These are phyloP conservation scores for Furcula furcula DNA, from an alignment of 2,888 invertebrate species.

Conservation along the genomic window DNA sequence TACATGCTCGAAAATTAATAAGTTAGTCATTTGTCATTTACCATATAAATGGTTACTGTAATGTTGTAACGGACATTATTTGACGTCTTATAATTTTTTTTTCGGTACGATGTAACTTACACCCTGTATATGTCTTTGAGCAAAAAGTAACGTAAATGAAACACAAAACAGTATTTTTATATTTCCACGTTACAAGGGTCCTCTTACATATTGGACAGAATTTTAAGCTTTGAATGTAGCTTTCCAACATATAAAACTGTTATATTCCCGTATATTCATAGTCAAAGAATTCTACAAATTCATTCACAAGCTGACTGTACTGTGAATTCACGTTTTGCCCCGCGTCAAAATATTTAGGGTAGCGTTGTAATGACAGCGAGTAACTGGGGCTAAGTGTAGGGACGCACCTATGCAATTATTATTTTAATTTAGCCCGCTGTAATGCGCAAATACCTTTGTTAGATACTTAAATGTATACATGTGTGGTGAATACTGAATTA, in stretches of 20 bases:
- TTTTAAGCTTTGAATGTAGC: neutral
- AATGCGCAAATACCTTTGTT: constrained; percentile 25
- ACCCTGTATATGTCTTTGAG: too few relatives aligned
- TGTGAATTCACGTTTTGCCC: constrained; percentile 14
- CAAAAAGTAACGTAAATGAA: too few relatives aligned
- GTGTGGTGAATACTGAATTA: neutral
- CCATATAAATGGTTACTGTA: too few relatives aligned
- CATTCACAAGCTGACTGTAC: constrained; percentile 15
- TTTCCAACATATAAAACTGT: neutral
- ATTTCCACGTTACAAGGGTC: too few relatives aligned
- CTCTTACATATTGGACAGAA: too few relatives aligned
- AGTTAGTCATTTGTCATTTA: too few relatives aligned
- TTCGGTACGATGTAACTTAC: too few relatives aligned
- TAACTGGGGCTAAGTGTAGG: constrained; percentile 14
- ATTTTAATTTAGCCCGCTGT: constrained; percentile 40
- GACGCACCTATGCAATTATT: constrained; percentile 37
- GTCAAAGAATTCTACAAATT: constrained; percentile 23
- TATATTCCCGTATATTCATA: neutral
- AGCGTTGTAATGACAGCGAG: constrained; percentile 29
- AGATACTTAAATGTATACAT: constrained; percentile 9
- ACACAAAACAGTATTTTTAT: too few relatives aligned
- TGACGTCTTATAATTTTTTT: too few relatives aligned
- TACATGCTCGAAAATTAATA: too few relatives aligned
- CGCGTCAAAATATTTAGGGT: constrained; percentile 48
- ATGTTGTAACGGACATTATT: too few relatives aligned